A percentile compares a stretch with the other conserved stretches of the same genome.
These are phyloP conservation scores for Buteo buteo DNA, from an alignment of 2,113 vertebrate genomes.

Conservation along the genomic window DNA sequence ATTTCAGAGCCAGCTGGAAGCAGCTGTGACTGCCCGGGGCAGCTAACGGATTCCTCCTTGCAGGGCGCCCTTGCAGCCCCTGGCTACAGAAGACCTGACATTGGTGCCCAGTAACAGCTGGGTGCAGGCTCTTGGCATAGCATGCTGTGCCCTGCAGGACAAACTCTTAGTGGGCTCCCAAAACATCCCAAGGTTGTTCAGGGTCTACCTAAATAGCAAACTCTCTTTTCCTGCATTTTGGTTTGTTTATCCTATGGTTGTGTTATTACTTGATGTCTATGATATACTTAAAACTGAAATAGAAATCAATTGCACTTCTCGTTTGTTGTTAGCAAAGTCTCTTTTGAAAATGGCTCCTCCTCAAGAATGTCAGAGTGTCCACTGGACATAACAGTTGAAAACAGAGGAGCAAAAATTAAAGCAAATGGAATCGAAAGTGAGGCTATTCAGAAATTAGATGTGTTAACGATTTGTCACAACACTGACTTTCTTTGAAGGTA, in stretches of 20 bases:
- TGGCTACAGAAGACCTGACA: not conserved
- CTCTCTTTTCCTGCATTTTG: not conserved
- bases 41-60: not conserved
- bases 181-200: not conserved
- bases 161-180: not conserved
- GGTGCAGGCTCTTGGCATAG: accelerated
- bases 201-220: not conserved
- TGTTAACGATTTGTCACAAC: not conserved
- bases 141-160: not conserved
- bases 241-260: not conserved
- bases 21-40: not conserved
- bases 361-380: not conserved
- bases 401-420: not conserved
- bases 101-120: not conserved
- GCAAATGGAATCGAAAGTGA: not conserved
- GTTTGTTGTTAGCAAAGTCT: not conserved
- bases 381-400: not conserved
- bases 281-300: not conserved
- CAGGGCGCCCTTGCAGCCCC: not conserved
- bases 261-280: not conserved
- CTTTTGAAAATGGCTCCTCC: not conserved
- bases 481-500: not conserved
- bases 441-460: not conserved
- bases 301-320: not conserved
- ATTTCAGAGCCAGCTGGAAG: not conserved